Evolutionary conservation across 1,140 invertebrate genomes (phyloP), one percentile per base, ranked within the genome.

Genomic region (Cephus cinctus): DNA sequence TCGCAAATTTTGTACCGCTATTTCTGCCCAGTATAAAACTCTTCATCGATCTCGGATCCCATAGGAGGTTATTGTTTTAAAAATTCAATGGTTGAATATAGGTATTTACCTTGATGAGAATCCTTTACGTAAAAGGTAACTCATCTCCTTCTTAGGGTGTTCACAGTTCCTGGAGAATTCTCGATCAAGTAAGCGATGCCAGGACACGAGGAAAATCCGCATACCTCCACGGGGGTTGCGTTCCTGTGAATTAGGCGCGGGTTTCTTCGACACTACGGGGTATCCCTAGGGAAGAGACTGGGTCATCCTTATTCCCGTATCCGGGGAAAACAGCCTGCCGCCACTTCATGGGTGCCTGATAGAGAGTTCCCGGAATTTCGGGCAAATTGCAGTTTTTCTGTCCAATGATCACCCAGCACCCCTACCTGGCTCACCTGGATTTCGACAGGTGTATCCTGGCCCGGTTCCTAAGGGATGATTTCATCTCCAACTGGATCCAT

Each of bases 311-410:
- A 34, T 44, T 44, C 27, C 30, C 43, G 43, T 20, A 45, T 34
- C 19, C 43, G 38, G 35, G 38, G n/a, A 22, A 22, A 19, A 22
- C 38, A 11, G 38, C 2, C 38, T 22, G 20, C 38, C 38, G 25
- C 32, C 16, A 22, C 23, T 46, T 69, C 40, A 59, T 71, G 54
- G 5, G 47, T 23, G 42, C 68, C 68, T 65, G 63, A 31, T 71
- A 67, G 54, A 46, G 30, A 47, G 61, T 59, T 59, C 67, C 65
- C 63, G 59, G 65, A 63, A 66, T 71, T 69, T 69, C 65, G 69
- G 65, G 61, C 58, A 63, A 68, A 69, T 69, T 55, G 59, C 58
- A 69, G 57, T 69, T 69, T 71, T 71, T 69, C 62, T 70, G 52
- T 41, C 54, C 42, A n/a, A n/a, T n/a, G 43, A 45, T 57, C 50